Percentiles rank a stretch among this genome's conserved stretches.
phyloP scores from a whole-genome alignment of 2,888 invertebrate species.

The Odontocolon sp. region DNA sequence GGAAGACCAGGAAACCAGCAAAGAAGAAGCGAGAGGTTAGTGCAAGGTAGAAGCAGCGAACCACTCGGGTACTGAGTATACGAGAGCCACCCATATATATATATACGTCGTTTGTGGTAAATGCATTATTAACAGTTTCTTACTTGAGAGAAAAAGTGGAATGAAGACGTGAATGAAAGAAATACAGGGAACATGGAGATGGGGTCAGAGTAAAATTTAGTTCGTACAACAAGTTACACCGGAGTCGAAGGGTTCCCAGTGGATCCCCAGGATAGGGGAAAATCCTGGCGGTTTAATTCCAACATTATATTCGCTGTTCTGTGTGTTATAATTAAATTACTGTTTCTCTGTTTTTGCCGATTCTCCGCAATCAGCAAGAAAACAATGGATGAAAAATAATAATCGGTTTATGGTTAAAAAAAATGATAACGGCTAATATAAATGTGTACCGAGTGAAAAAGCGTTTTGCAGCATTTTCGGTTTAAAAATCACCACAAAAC shows the following conservation, averaged over 20 bases:
- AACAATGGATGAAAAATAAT: no score
- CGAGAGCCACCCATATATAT: neutral
- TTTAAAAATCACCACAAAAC: no score
- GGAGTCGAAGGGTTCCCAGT: neutral
- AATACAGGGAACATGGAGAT: neutral
- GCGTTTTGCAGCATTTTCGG: no score
- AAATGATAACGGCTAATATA: no score
- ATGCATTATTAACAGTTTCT: constrained; percentile 70
- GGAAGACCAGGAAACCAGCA: no score
- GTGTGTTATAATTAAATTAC: no score
- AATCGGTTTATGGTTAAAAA: no score
- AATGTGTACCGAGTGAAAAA: no score
- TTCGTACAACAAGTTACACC: neutral
- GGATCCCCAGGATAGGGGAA: neutral
- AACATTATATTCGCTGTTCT: no score
- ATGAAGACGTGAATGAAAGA: neutral
- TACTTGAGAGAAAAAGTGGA: constrained; percentile 7
- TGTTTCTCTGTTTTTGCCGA: no score
- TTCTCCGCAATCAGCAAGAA: no score
- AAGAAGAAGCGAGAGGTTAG: no score
- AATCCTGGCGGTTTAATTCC: constrained; percentile 13
- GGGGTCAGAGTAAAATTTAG: constrained; percentile 4
- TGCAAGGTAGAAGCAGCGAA: neutral
- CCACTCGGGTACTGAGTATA: neutral
- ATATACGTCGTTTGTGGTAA: constrained; percentile 53